phyloP scores from a whole-genome alignment of 2,113 vertebrate species.

The Hipposideros armiger region DNA sequence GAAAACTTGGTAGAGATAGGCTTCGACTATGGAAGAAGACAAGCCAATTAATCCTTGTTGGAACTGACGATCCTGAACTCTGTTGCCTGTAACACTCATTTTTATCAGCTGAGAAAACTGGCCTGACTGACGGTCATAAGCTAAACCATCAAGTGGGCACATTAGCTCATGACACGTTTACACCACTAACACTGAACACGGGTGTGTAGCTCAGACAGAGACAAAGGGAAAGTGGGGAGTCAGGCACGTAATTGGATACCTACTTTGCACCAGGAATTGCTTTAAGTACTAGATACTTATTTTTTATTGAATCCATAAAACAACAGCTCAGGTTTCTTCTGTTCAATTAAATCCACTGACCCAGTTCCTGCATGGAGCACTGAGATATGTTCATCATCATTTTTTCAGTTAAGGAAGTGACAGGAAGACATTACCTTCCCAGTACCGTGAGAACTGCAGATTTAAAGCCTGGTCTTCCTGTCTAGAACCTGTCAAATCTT shows the following conservation, averaged over 20 bases:
- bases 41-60: constrained; percentile 13
- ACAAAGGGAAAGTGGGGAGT: neutral
- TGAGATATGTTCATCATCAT: neutral
- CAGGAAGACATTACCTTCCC: neutral
- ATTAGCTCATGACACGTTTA: neutral
- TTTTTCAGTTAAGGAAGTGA: neutral
- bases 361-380: neutral
- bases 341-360: neutral
- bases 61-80: neutral
- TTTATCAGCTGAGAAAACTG: constrained; percentile 25
- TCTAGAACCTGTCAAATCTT: neutral
- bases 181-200: too few species aligned
- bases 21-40: neutral
- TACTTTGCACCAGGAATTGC: neutral
- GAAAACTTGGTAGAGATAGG: neutral
- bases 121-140: neutral
- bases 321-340: constrained; percentile 15
- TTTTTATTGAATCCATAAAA: neutral
- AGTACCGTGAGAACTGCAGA: neutral
- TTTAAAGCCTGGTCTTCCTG: neutral
- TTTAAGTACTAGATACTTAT: neutral
- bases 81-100: neutral
- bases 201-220: neutral
- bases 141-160: neutral
- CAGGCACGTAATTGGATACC: neutral